Evolutionary conservation across 2,888 invertebrate genomes (phyloP).

Genomic region (Drosophila sordidula): DNA sequence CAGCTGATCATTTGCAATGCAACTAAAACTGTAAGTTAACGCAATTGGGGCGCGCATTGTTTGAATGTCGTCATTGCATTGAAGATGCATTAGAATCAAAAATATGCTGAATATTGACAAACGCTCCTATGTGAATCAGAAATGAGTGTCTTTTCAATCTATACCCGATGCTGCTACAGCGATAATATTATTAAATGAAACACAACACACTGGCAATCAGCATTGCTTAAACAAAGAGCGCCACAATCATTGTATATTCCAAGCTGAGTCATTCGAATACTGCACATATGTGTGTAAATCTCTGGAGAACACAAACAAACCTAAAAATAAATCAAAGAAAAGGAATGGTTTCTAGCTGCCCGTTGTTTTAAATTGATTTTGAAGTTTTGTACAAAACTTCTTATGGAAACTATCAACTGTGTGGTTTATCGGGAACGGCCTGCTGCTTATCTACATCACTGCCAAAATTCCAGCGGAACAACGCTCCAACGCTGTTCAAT

Average conservation of each 20-base stretch:
- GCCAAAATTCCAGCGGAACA: slow-evolving; percentile 98
- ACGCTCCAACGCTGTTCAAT: slow-evolving; percentile 96
- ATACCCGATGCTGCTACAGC: slow-evolving; percentile 3
- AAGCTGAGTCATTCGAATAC: background rate
- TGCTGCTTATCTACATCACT: slow-evolving; percentile 97
- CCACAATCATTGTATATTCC: background rate
- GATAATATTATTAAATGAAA: background rate
- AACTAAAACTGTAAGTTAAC: slow-evolving; percentile 20
- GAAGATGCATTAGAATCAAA: too few species aligned
- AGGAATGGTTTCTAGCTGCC: too few species aligned
- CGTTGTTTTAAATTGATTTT: too few species aligned
- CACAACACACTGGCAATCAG: background rate
- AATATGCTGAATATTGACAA: slow-evolving; percentile 2
- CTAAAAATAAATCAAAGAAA: background rate
- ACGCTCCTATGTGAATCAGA: slow-evolving; percentile 19
- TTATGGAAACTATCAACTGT: slow-evolving; percentile 98
- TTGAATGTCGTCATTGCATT: background rate
- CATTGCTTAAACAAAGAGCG: slow-evolving; percentile 19
- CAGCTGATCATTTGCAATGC: slow-evolving; percentile 36
- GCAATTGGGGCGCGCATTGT: background rate
- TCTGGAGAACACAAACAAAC: too few species aligned
- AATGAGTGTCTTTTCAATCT: background rate
- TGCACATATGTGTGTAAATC: background rate
- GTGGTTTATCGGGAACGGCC: slow-evolving; percentile 98
- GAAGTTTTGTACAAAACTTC: slow-evolving; percentile 5